These are phyloP conservation scores for Drosophila melanica DNA, from an alignment of 1,140 invertebrate genomes.

Conservation along the genomic window DNA sequence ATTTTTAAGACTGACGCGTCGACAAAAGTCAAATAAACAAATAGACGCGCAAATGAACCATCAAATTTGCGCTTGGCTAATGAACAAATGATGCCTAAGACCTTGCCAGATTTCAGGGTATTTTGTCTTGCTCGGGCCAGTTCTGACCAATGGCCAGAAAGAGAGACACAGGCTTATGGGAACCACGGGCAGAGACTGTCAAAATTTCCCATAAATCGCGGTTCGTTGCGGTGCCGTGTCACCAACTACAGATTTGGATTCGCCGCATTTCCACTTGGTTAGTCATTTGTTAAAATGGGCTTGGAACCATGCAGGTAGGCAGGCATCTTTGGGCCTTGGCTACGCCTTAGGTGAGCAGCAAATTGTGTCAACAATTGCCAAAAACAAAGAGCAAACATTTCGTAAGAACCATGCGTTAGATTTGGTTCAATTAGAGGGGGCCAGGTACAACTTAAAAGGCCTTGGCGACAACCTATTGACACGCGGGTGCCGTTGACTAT, in stretches of 20 bases:
- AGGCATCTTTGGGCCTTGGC: slow-evolving; percentile 29
- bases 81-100: slow-evolving; percentile 38
- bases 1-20: slow-evolving; percentile 31
- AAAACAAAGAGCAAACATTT: slow-evolving; percentile 31
- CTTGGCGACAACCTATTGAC: slow-evolving; percentile 50
- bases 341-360: slow-evolving; percentile 38
- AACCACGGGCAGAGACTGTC: slow-evolving; percentile 4
- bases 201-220: slow-evolving; percentile 52
- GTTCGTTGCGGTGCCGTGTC: slow-evolving; percentile 42
- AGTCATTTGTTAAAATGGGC: slow-evolving; percentile 71
- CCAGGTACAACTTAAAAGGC: slow-evolving; percentile 53
- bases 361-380: slow-evolving; percentile 73
- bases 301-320: slow-evolving; percentile 6
- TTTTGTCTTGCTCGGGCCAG: slow-evolving; percentile 20
- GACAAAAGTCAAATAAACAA: slow-evolving; percentile 29
- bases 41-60: slow-evolving; percentile 36
- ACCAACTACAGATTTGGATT: slow-evolving; percentile 44
- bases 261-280: slow-evolving; percentile 72
- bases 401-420: slow-evolving; percentile 16
- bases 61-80: slow-evolving; percentile 51
- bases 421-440: slow-evolving; percentile 32
- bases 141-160: slow-evolving; percentile 19
- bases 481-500: slow-evolving; percentile 9
- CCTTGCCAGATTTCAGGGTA: slow-evolving; percentile 35
- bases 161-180: slow-evolving; percentile 18